Percentiles rank a stretch among this genome's conserved stretches.
These are phyloP conservation scores for Tragelaphus eurycerus DNA, from an alignment of 2,797 vertebrate genomes.

Conservation along the genomic window DNA sequence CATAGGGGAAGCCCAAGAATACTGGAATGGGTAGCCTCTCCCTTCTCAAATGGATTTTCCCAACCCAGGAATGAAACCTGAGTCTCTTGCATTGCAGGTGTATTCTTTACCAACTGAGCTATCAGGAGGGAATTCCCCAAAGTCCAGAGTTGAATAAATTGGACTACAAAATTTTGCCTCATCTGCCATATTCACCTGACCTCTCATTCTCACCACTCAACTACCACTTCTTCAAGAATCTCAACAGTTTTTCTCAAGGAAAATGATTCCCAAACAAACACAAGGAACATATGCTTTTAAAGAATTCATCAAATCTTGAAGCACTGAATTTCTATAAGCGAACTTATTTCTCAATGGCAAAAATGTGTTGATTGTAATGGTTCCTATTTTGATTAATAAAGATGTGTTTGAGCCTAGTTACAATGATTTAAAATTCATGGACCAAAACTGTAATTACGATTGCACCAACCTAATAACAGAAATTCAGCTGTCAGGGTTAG, in stretches of 20 bases:
- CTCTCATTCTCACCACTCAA: background rate
- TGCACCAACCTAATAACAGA: background rate
- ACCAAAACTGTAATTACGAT: background rate
- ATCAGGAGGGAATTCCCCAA: background rate
- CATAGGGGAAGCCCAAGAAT: background rate
- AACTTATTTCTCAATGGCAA: background rate
- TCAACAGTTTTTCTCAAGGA: background rate
- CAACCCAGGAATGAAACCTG: background rate
- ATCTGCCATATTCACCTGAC: background rate
- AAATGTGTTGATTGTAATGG: background rate
- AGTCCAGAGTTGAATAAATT: background rate
- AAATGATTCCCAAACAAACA: background rate
- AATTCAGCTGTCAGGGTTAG: background rate
- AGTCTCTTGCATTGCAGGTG: background rate
- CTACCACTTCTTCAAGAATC: background rate
- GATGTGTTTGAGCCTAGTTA: background rate
- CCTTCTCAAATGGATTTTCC: background rate
- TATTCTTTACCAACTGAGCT: background rate
- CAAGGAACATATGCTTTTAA: background rate
- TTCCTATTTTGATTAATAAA: background rate
- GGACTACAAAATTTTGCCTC: background rate
- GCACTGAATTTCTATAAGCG: background rate
- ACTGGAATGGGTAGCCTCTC: background rate
- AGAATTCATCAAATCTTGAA: background rate
- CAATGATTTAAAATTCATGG: background rate